Percentiles rank a stretch among this genome's conserved stretches.
Evolutionary conservation across 64 coral and sea anemone species (phyloP).

Genomic region (Montipora efflorescens): DNA sequence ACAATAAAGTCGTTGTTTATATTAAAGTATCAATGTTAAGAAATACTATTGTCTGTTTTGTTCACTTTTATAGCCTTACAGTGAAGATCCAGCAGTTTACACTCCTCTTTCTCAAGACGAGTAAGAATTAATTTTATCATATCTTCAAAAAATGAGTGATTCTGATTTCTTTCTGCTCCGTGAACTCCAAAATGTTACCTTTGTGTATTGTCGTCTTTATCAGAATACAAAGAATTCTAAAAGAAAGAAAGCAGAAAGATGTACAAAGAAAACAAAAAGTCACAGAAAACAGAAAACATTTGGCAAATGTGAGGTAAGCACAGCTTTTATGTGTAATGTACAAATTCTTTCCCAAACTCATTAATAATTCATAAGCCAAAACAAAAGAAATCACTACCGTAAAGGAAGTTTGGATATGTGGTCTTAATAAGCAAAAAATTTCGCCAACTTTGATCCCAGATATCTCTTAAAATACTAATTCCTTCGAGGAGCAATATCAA

Average conservation of each 20-base stretch:
- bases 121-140: constrained; percentile 57
- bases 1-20: too few relatives aligned
- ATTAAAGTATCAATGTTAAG: too few relatives aligned
- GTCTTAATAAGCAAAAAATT: too few relatives aligned
- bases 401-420: too few relatives aligned
- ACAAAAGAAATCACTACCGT: too few relatives aligned
- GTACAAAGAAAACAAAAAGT: constrained; percentile 97
- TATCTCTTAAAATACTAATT: too few relatives aligned
- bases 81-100: constrained; percentile 97
- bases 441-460: too few relatives aligned
- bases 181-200: too few relatives aligned
- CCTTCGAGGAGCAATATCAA: too few relatives aligned
- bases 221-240: constrained; percentile 98
- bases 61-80: constrained; percentile 79
- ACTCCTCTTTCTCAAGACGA: constrained; percentile 96
- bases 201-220: neutral
- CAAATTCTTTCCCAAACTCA: neutral
- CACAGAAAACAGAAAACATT: constrained; percentile 96
- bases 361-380: too few relatives aligned
- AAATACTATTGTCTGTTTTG: neutral
- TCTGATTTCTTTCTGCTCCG: neutral
- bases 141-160: neutral
- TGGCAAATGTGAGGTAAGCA: constrained; percentile 95
- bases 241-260: constrained; percentile 98
- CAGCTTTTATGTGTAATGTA: neutral